Evolutionary conservation across 2,888 invertebrate genomes (phyloP).

Genomic region (Machimus atricapillus): DNA sequence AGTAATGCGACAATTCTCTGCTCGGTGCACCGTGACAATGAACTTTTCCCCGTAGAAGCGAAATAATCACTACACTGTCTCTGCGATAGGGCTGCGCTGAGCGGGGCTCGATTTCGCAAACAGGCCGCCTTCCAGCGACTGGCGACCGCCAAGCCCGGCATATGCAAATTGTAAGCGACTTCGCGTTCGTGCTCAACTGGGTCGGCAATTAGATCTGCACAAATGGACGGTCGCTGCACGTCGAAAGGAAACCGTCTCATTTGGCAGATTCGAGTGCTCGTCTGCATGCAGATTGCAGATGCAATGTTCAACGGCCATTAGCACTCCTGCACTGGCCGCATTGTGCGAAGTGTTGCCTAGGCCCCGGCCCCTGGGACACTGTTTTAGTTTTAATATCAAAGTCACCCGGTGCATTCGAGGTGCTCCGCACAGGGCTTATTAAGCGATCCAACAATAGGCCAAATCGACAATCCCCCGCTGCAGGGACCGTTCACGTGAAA

Average conservation of each 20-base stretch:
- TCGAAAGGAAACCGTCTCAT: background rate
- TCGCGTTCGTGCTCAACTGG: background rate
- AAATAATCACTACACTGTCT: background rate
- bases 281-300: background rate
- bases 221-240: background rate
- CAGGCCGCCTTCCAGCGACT: background rate
- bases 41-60: background rate
- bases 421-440: background rate
- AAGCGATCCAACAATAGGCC: background rate
- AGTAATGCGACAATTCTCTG: background rate
- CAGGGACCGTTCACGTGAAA: background rate
- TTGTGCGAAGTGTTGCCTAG: background rate
- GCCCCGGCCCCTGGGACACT: background rate
- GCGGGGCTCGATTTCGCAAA: background rate
- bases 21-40: background rate
- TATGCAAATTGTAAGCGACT: background rate
- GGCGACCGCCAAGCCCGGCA: background rate
- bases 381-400: background rate
- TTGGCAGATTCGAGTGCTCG: conserved; percentile 5
- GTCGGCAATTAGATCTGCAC: background rate
- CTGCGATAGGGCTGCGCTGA: background rate
- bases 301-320: background rate
- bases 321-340: background rate
- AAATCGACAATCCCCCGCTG: background rate
- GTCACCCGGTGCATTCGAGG: background rate